These are phyloP conservation scores for Leptinotarsa tumamoca DNA, from an alignment of 2,888 invertebrate genomes.

Conservation along the genomic window DNA sequence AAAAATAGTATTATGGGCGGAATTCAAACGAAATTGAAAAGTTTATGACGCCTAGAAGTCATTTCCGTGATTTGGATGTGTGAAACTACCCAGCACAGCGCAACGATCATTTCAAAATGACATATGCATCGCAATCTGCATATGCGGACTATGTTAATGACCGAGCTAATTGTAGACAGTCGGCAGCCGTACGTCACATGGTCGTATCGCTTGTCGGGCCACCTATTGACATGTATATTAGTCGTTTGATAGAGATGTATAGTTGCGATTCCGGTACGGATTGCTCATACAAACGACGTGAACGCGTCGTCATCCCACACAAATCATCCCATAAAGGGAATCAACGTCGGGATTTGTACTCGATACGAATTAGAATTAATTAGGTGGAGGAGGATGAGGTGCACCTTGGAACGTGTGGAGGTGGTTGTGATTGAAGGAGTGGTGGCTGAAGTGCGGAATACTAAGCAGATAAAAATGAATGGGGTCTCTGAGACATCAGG, in stretches of 20 bases:
- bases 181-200: constrained; percentile 49
- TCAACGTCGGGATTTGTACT: constrained; percentile 39
- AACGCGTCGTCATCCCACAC: constrained; percentile 43
- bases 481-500: neutral
- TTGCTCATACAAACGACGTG: constrained; percentile 46
- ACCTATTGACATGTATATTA: constrained; percentile 61
- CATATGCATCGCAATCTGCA: constrained; percentile 57
- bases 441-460: neutral
- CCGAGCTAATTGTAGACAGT: constrained; percentile 63
- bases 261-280: constrained; percentile 46
- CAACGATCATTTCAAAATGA: constrained; percentile 38
- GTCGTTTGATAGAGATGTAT: constrained; percentile 58
- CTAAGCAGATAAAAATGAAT: constrained; percentile 12
- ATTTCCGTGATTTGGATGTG: neutral
- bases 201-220: constrained; percentile 55
- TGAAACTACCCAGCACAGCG: neutral
- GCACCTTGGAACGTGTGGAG: constrained; percentile 25
- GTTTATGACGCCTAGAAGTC: neutral
- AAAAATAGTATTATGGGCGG: too few species aligned
- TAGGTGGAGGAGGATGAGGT: constrained; percentile 28
- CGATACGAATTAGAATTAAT: constrained; percentile 46
- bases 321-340: constrained; percentile 49
- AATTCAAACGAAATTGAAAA: neutral
- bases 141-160: constrained; percentile 63
- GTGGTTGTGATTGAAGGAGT: constrained; percentile 2